A percentile compares a stretch with the other conserved stretches of the same genome.
phyloP scores from a whole-genome alignment of 1,140 invertebrate genomes.

The Limonius californicus region DNA sequence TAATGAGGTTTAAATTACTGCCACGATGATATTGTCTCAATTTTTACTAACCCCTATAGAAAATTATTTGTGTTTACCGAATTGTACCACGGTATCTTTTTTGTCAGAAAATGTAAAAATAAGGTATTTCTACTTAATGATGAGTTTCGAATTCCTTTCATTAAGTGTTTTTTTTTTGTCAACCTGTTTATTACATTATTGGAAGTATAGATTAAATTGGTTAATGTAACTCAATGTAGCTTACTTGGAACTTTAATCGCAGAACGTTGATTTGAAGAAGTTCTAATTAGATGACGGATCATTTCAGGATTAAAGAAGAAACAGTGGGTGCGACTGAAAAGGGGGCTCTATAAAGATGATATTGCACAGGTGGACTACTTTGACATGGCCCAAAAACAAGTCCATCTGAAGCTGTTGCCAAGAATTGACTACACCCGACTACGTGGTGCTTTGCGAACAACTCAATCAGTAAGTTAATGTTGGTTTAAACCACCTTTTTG shows the following conservation, averaged over 20 bases:
- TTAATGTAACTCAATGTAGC: background rate
- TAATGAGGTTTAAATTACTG: too few species aligned
- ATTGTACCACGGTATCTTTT: too few species aligned
- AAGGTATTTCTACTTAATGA: too few species aligned
- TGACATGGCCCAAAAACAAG: slow-evolving; percentile 90
- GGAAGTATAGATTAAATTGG: too few species aligned
- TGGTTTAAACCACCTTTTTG: too few species aligned
- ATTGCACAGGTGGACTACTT: slow-evolving; percentile 93
- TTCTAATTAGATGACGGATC: too few species aligned
- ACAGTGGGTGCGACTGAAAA: slow-evolving; percentile 93
- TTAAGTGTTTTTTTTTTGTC: slow-evolving; percentile 9
- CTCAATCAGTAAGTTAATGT: slow-evolving; percentile 51
- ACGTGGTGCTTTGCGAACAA: slow-evolving; percentile 77
- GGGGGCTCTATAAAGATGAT: slow-evolving; percentile 95
- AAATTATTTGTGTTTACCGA: too few species aligned
- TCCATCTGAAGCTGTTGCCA: slow-evolving; percentile 90
- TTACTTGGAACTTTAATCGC: background rate
- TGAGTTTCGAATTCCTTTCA: too few species aligned
- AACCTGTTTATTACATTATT: too few species aligned
- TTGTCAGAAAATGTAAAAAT: too few species aligned
- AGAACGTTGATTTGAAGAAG: background rate
- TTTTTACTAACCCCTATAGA: too few species aligned
- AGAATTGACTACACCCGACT: slow-evolving; percentile 92
- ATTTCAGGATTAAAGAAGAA: slow-evolving; percentile 69
- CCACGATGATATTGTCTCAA: too few species aligned